Conservation (phyloP, 2,113 vertebrate genomes). For the Cryptomyrus ogoouensis region DNA sequence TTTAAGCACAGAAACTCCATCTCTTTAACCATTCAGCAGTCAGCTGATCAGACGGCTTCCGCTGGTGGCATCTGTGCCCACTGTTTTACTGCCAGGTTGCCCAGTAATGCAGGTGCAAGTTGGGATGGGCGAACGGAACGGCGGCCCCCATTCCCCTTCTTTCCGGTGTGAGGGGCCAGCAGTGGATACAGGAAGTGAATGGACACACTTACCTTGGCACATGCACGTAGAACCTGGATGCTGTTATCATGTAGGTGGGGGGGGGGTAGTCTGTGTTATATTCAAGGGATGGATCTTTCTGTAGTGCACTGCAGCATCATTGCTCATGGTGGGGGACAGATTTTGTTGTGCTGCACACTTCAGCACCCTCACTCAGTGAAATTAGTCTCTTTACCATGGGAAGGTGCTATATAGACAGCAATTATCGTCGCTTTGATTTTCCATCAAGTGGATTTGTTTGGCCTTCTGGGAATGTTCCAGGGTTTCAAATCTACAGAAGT, state of each 20-base stretch:
- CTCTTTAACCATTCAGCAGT: neutral
- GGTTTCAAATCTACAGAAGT: neutral
- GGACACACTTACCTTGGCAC: neutral
- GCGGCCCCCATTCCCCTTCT: neutral
- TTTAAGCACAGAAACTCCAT: too few species aligned
- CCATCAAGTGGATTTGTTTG: neutral
- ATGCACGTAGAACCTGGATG: neutral
- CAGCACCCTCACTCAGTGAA: neutral
- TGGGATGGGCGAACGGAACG: neutral
- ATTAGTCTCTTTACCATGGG: neutral
- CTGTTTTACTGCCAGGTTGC: neutral
- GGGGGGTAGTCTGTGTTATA: neutral
- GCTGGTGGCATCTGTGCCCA: neutral
- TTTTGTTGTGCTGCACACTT: neutral
- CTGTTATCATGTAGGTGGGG: neutral
- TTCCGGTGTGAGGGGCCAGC: neutral
- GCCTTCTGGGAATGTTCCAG: neutral
- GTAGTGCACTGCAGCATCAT: neutral
- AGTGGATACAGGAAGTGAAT: neutral
- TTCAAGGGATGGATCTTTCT: neutral
- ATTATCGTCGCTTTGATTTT: constrained; percentile 2
- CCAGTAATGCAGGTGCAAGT: neutral
- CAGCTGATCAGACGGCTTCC: neutral
- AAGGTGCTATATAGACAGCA: neutral
- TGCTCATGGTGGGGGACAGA: neutral